Base-by-base conservation (phyloP, 2,113 vertebrate genomes). In the Chinchilla lanigera region DNA sequence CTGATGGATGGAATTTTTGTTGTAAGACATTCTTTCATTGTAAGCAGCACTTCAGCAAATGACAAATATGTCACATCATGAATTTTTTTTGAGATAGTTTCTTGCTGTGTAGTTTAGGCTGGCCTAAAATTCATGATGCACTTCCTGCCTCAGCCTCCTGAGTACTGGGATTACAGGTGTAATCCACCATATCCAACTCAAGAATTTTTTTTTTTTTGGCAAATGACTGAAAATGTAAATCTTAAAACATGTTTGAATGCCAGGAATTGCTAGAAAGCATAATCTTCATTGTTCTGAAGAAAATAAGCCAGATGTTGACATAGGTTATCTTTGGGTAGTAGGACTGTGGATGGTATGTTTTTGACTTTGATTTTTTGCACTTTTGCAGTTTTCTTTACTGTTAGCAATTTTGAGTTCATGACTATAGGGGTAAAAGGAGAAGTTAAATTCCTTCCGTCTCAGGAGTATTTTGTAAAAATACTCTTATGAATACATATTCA, bases 321-420 rank as follows among this genome's bases (percentile, higher is more conserved):
- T 41, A 73, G 24, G 14, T 78, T 95, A 54, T 91, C 30, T 69
- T 95, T 93, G 24, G 24, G 24, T 63, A 69, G 38, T 94, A 84
- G 38, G 35, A 41, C 28, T 89, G 9, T 83, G 58, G 14, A 28
- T 77, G 2, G n/a, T 38, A 52, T 50, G 19, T 89, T 85, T 94
- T 88, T 28, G 58, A 52, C 41, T 77, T 41, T 65, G 38, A 14
- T 80, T 85, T 93, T 90, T 73, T 41, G 12, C 3, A 52, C 19
- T 61, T 88, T 95, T 91, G 5, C 35, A 61, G 56, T 96, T 97
- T 87, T 83, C 26, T 47, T 83, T 90, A 77, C 30, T 75, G 20
- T 86, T 69, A 58, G 14, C 41, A 60, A 8, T 61, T 75, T 47
- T 52, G 65, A 12, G 5, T 90, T 92, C 75, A 38, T 96, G 44